phyloP scores from a whole-genome alignment of 2,113 vertebrate species.

The Eurypyga helias region DNA sequence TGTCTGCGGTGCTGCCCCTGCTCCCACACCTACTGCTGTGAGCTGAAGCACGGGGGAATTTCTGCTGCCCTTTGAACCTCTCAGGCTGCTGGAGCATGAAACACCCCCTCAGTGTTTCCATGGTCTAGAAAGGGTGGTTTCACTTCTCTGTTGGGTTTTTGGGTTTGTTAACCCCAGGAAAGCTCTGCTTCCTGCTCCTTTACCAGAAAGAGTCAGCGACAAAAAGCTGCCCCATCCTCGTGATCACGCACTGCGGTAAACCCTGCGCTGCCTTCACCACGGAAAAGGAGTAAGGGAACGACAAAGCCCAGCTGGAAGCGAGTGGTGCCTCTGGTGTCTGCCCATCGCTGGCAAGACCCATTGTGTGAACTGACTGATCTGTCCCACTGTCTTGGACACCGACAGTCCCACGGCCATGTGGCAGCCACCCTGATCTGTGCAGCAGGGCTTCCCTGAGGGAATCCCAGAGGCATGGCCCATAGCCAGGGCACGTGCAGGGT shows the following conservation, averaged over 20 bases:
- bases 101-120: constrained; percentile 46
- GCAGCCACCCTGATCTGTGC: background rate
- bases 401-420: fast-evolving
- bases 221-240: fast-evolving
- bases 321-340: background rate
- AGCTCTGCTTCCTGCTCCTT: background rate
- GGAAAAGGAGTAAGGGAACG: fast-evolving
- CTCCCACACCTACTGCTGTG: background rate
- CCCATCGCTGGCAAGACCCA: background rate
- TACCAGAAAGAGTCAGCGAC: background rate
- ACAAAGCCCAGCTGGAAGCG: background rate
- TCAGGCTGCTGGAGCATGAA: background rate
- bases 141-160: constrained; percentile 35
- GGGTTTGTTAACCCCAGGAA: background rate
- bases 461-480: background rate
- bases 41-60: background rate
- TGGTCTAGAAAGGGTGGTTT: constrained; percentile 45
- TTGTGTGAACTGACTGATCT: fast-evolving
- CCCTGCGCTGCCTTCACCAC: background rate
- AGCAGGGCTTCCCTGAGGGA: background rate
- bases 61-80: constrained; percentile 16
- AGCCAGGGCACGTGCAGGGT: fast-evolving
- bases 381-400: fast-evolving
- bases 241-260: fast-evolving
- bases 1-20: background rate